These are phyloP conservation scores for Anguilla megastoma DNA, from an alignment of 2,797 vertebrate species.

Conservation along the genomic window DNA sequence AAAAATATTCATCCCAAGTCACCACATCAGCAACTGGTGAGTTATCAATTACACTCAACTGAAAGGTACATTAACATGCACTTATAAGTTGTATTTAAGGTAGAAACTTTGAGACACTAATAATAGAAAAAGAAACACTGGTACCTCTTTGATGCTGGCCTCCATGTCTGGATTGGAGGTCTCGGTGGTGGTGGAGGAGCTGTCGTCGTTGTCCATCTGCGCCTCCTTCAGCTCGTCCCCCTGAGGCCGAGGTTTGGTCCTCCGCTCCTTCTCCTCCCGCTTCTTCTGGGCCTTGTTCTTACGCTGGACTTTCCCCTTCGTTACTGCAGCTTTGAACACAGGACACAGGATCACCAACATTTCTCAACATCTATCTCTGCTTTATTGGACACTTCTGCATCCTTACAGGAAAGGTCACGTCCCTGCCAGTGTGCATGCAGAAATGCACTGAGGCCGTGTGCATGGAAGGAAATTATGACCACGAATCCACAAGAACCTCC, in stretches of 20 bases:
- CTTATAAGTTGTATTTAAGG: not conserved
- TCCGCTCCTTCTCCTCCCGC: slow-evolving; percentile 88
- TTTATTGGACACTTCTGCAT: not conserved
- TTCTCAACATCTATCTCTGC: too few species aligned
- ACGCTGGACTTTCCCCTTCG: slow-evolving; percentile 85
- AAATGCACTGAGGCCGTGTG: not conserved
- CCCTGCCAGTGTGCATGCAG: not conserved
- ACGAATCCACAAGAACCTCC: not conserved
- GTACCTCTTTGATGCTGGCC: slow-evolving; percentile 86
- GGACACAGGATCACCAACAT: not conserved
- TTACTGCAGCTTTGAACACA: slow-evolving; percentile 59
- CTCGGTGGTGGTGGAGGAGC: slow-evolving; percentile 97
- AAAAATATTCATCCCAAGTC: too few species aligned
- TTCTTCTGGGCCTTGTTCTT: slow-evolving; percentile 89
- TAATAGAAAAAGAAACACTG: not conserved
- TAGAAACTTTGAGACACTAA: not conserved
- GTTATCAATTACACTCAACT: not conserved
- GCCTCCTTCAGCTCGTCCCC: slow-evolving; percentile 90
- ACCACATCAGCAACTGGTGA: not conserved
- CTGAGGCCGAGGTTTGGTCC: slow-evolving; percentile 77
- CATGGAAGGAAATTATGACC: not conserved
- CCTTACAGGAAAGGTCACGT: not conserved
- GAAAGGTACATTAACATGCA: not conserved
- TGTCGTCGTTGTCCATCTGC: slow-evolving; percentile 90
- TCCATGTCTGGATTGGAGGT: slow-evolving; percentile 96